Conservation (phyloP, 2,113 vertebrate species). For the Promerops cafer region DNA sequence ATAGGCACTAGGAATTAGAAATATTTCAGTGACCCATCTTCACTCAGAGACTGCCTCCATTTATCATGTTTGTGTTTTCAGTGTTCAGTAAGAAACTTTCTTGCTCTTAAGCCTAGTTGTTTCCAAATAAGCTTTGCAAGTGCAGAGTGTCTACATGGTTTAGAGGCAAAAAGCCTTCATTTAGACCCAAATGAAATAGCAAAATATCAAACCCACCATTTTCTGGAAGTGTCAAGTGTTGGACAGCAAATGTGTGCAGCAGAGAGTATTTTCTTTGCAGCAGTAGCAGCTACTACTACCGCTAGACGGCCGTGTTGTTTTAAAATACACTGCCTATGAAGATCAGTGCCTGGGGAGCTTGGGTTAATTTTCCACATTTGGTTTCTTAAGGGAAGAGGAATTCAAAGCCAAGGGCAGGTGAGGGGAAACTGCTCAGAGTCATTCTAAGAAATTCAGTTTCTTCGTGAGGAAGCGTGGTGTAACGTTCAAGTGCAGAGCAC, state of each 20-base stretch:
- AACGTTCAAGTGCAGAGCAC: rapidly evolving
- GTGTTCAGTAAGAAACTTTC: not conserved
- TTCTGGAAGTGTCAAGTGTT: not conserved
- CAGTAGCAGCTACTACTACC: not conserved
- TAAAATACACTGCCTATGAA: not conserved
- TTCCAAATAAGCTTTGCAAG: not conserved
- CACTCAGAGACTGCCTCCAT: not conserved
- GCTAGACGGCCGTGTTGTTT: conserved; percentile 1
- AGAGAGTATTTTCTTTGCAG: not conserved
- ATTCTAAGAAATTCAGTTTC: not conserved
- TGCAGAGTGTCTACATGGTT: not conserved
- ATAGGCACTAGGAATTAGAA: not conserved
- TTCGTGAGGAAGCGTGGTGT: rapidly evolving
- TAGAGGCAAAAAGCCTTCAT: not conserved
- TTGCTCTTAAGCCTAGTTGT: not conserved
- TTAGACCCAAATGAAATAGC: not conserved
- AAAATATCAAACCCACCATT: not conserved
- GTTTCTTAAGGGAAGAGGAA: not conserved
- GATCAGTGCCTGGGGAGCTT: not conserved
- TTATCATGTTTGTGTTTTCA: not conserved
- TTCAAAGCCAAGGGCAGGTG: not conserved
- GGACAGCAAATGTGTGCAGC: not conserved
- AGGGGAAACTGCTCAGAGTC: not conserved
- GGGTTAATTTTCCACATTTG: not conserved
- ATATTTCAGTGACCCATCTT: not conserved